Base-by-base conservation (phyloP, 2,888 invertebrate genomes). In the Atethmia centrago region DNA sequence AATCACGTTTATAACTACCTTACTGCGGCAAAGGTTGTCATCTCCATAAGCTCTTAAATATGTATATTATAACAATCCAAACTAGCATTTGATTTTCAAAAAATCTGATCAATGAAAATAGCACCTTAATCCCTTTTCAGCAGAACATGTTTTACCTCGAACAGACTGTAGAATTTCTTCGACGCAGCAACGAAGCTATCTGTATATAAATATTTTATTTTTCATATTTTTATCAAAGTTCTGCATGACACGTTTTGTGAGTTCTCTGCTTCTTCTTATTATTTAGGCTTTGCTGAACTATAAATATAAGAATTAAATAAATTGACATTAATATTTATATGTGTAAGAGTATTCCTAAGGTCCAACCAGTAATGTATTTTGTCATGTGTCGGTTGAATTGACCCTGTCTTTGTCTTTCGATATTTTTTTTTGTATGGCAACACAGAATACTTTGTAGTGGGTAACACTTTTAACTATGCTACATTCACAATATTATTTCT, bases 201-300 rank as follows among this genome's bases (percentile, higher is more conserved):
- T 80, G 83, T 76, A 71, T 75, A 71, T 66, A 75, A 72, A 81
- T 79, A 45, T 76, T 75, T 76, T 59, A 63, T 79, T 82, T 85
- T 82, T 84, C 74, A 80, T 68, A 76, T 77, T 80, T 76, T 76
- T 79, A 74, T 84, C 58, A 79, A 87, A 85, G 75, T 90, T 82
- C 83, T 89, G 92, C 92, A 91, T 93, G 93, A 62, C 62, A 79
- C 73, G 79, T 84, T 79, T 89, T 85, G 84, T 86, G 80, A 86
- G 85, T 90, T 92, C 89, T 89, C 84, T 86, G 95, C 95, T 95
- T 95, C 89, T 95, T 95, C 91, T 94, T 93, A 93, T 95, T 91
- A 94, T 95, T 95, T 94, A 94, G 94, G 95, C 95, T 95, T 95
- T 88, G 95, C 95, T 93, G 90, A 90, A 83, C 81, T 86, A 77